phyloP scores from a whole-genome alignment of 1,140 invertebrate genomes.

The Apis laboriosa region DNA sequence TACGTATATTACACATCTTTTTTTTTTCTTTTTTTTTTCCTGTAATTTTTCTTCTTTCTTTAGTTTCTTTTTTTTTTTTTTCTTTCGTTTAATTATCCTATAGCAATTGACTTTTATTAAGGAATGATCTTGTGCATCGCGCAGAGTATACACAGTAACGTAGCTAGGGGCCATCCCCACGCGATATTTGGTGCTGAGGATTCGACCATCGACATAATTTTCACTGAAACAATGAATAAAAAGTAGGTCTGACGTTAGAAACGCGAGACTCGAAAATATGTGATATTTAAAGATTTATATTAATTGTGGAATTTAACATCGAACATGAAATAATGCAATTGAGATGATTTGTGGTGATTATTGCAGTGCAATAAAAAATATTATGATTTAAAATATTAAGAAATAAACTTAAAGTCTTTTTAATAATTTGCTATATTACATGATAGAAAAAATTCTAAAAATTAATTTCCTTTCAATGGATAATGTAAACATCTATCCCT shows the following conservation, averaged over 20 bases:
- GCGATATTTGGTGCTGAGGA: slow-evolving; percentile 71
- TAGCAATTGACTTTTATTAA: slow-evolving; percentile 79
- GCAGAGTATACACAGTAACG: slow-evolving; percentile 70
- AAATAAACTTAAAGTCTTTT: too few relatives aligned
- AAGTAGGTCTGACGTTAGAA: background rate
- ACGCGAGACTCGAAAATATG: background rate
- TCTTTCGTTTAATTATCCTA: slow-evolving; percentile 74
- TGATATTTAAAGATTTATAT: too few relatives aligned
- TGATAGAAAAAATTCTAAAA: too few relatives aligned
- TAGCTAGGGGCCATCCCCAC: slow-evolving; percentile 66
- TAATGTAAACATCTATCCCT: too few relatives aligned
- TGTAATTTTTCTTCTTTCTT: slow-evolving; percentile 30
- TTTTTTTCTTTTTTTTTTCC: background rate
- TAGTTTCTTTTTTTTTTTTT: slow-evolving; percentile 60
- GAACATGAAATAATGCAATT: too few relatives aligned
- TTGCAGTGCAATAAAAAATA: too few relatives aligned
- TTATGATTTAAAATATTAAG: too few relatives aligned
- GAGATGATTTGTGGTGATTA: too few relatives aligned
- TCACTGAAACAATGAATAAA: slow-evolving; percentile 68
- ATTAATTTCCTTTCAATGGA: too few relatives aligned
- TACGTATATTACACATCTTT: slow-evolving; percentile 50
- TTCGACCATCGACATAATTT: slow-evolving; percentile 69
- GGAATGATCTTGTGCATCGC: slow-evolving; percentile 74
- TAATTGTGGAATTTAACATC: too few relatives aligned
- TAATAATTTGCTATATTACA: too few relatives aligned